Base-by-base conservation (phyloP, 2,113 vertebrate genomes). In the Maccullochella peelii region DNA sequence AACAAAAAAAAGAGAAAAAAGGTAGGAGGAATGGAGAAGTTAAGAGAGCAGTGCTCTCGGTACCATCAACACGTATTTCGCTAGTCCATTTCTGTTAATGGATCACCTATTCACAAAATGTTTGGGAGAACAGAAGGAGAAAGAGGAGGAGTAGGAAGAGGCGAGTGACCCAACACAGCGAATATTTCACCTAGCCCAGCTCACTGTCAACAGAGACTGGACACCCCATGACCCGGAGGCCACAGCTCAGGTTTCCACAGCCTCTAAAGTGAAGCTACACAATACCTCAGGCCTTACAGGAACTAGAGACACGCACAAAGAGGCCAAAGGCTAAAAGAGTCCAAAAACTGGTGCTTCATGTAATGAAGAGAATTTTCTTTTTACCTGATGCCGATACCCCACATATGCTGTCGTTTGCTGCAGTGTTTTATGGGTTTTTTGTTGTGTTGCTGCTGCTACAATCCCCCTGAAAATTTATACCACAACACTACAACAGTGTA, bases 161-260 rank as follows among this genome's bases (percentile, higher is more conserved):
- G 76, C 77, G 68, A 77, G 79, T 76, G 86, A 85, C 73, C 82
- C 63, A 63, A 78, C 75, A 73, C 73, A 69, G 83, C 12, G 44
- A 80, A 88, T 87, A 84, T 82, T 89, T 89, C 71, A 80, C 70
- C 55, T 52, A 18, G 63, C 58, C 54, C 73, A 33, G 87, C 81
- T 88, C 70, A 69, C 65, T 83, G 86, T 90, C 87, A 91, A 76
- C 85, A 89, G 83, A 82, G 81, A 80, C 71, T 78, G 85, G 78
- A 86, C 73, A 80, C 79, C 86, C 80, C 36, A n/a, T 87, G 91
- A 83, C 88, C 85, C 70, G 10, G 30, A 54, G 86, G 86, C 73
- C 85, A 79, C 84, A 85, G 89, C 87, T 88, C 86, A 79, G 82
- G 76, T 90, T 89, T 90, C 92, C 33, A 78, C 68, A 55, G 74